Percentiles rank a stretch among this genome's conserved stretches.
These are phyloP conservation scores for Drosophila lutescens DNA, from an alignment of 2,888 invertebrate species.

Conservation along the genomic window DNA sequence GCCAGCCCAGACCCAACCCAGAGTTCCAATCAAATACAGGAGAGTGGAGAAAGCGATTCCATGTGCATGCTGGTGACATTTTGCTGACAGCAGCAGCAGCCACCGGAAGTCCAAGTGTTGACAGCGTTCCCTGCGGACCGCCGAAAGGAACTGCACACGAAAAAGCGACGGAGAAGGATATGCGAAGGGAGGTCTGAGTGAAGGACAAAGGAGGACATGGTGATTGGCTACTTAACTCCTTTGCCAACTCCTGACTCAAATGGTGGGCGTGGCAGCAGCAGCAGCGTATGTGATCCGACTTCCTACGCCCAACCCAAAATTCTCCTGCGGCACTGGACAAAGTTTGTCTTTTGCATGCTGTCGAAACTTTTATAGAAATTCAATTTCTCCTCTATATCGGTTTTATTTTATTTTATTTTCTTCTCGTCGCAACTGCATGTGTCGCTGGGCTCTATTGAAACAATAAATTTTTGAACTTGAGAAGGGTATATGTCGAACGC, in stretches of 20 bases:
- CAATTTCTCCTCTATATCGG: conserved; percentile 71
- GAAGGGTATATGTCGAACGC: conserved; percentile 54
- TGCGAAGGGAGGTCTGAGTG: not conserved
- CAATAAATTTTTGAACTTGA: conserved; percentile 68
- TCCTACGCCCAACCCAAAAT: not conserved
- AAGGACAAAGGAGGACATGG: conserved; percentile 48
- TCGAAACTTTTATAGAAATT: conserved; percentile 77
- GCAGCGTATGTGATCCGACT: conserved; percentile 36
- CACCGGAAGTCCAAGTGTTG: conserved; percentile 78
- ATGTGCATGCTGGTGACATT: conserved; percentile 75
- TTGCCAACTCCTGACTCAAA: conserved; percentile 65
- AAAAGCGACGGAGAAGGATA: not conserved
- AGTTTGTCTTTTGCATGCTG: conserved; percentile 79
- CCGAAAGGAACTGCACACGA: conserved; percentile 39
- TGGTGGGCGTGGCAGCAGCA: conserved; percentile 27
- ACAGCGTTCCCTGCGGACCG: conserved; percentile 72
- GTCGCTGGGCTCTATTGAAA: conserved; percentile 66
- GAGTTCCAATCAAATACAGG: conserved; percentile 54
- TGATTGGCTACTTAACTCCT: conserved; percentile 80
- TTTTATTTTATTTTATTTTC: conserved; percentile 35
- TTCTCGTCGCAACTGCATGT: conserved; percentile 50
- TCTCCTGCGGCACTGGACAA: conserved; percentile 39
- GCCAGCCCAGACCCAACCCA: conserved; percentile 42
- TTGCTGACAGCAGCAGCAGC: conserved; percentile 64
- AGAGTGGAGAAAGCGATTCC: conserved; percentile 48